A percentile compares a stretch with the other conserved stretches of the same genome.
Evolutionary conservation across 2,888 invertebrate genomes (phyloP).

Genomic region (Drosophila fulvimacula): DNA sequence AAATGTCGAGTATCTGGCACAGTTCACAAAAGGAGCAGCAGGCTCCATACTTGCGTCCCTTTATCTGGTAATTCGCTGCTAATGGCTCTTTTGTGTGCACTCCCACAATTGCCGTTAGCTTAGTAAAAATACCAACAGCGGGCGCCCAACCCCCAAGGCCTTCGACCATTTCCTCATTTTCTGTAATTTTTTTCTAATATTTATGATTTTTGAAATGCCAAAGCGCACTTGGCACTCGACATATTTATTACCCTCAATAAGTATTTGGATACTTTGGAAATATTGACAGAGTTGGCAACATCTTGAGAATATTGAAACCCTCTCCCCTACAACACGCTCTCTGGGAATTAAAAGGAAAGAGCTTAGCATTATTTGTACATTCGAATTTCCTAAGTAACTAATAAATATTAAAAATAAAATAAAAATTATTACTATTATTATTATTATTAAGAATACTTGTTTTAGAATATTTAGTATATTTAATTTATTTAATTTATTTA

Average conservation of each 20-base stretch:
- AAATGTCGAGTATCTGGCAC: conserved; percentile 72
- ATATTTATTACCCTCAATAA: conserved; percentile 47
- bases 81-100: conserved; percentile 78
- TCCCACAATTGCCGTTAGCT: conserved; percentile 62
- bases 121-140: conserved; percentile 58
- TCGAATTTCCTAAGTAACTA: not conserved
- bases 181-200: conserved; percentile 70
- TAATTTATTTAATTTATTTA: too few relatives aligned
- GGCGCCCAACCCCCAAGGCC: conserved; percentile 22
- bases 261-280: conserved; percentile 15
- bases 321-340: not conserved
- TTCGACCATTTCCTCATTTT: conserved; percentile 47
- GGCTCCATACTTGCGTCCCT: conserved; percentile 45
- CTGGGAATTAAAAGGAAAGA: not conserved
- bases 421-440: too few relatives aligned
- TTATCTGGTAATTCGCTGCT: conserved; percentile 74
- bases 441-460: too few relatives aligned
- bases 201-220: conserved; percentile 74
- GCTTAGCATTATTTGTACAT: not conserved
- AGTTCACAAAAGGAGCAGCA: conserved; percentile 44
- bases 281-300: conserved; percentile 10
- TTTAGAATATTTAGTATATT: too few relatives aligned
- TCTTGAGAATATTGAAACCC: conserved; percentile 1
- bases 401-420: not conserved
- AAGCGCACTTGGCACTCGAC: conserved; percentile 39